Evolutionary conservation across 2,888 invertebrate genomes (phyloP).

Genomic region (Nowickia ferox): DNA sequence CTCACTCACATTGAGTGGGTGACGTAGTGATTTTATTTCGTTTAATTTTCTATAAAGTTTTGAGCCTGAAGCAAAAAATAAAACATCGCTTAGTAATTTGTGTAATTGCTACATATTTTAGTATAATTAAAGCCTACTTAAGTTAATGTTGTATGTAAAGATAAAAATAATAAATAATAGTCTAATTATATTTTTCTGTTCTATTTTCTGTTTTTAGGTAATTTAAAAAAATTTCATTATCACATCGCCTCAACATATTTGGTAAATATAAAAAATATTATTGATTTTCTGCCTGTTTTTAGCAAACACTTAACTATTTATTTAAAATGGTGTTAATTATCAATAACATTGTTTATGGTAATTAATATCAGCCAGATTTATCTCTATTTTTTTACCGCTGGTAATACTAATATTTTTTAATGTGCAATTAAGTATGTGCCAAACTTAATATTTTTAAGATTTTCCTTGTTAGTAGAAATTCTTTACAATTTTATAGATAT

Average conservation of each 20-base stretch:
- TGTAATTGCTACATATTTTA: slow-evolving; percentile 21
- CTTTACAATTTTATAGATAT: slow-evolving; percentile 31
- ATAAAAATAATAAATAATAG: slow-evolving; percentile 35
- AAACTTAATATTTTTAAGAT: slow-evolving; percentile 21
- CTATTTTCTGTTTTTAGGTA: slow-evolving; percentile 62
- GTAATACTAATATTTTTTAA: not conserved
- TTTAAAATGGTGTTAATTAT: too few relatives aligned
- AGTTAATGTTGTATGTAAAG: slow-evolving; percentile 6
- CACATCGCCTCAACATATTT: not conserved
- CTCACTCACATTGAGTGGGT: slow-evolving; percentile 41
- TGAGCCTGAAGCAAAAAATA: slow-evolving; percentile 49
- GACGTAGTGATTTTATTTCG: slow-evolving; percentile 19
- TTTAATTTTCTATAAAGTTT: slow-evolving; percentile 3
- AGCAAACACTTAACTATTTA: too few relatives aligned
- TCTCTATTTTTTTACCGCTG: slow-evolving; percentile 13
- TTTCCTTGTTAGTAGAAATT: slow-evolving; percentile 23
- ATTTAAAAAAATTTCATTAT: slow-evolving; percentile 26
- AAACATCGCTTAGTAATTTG: slow-evolving; percentile 13
- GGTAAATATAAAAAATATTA: slow-evolving; percentile 41
- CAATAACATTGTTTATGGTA: not conserved
- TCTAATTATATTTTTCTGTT: slow-evolving; percentile 8
- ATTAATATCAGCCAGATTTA: slow-evolving; percentile 14
- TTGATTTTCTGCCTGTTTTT: not conserved
- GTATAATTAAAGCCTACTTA: slow-evolving; percentile 43
- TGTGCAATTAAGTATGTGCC: not conserved